Evolutionary conservation across 1,140 invertebrate species (phyloP), one percentile per base, ranked within the genome.

Genomic region (Drosophila simulans): DNA sequence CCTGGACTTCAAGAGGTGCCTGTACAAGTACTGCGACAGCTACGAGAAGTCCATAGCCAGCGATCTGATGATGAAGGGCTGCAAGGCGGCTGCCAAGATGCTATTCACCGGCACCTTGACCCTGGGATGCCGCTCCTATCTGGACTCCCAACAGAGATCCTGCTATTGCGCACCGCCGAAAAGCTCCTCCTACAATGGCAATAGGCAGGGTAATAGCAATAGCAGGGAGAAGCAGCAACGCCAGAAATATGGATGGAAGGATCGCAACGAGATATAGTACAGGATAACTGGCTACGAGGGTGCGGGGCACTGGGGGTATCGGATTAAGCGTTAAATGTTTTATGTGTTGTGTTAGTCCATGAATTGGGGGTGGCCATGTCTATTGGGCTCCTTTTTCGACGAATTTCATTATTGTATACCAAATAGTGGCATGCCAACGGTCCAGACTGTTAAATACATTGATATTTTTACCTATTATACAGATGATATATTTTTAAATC

Each of bases 61-160:
- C 20, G 92, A 94, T 57, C 93, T 95, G 5, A 93, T 96, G 60
- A 94, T 94, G 0, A 96, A 96, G 93, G 94, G 95, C 40, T 98
- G 97, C 83, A 97, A 97, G 93, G 95, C 93, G 10, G 96, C 96
- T 43, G 96, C 97, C 1, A 97, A 97, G 93, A 93, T 97, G 91
- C 92, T 97, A 1, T 97, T 95, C 77, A 96, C 96, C 0, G 96
- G 96, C 27, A 97, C 97, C 7, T 93, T 96, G 52, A 95, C 96
- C 5, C 92, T 97, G 1, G 97, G 97, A 1, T 98, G 97, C 77
- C 96, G 97, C 84, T 95, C 96, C 22, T 98, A 95, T 90, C 93
- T 96, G 48, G 95, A 97, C 92, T 95, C 96, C 1, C 97, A 98
- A 90, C 93, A 94, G 74, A 93, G 95, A 73, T 96, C 97, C 0